These are phyloP conservation scores for Trimorus sp. DNA, from an alignment of 2,888 invertebrate species.

Conservation along the genomic window DNA sequence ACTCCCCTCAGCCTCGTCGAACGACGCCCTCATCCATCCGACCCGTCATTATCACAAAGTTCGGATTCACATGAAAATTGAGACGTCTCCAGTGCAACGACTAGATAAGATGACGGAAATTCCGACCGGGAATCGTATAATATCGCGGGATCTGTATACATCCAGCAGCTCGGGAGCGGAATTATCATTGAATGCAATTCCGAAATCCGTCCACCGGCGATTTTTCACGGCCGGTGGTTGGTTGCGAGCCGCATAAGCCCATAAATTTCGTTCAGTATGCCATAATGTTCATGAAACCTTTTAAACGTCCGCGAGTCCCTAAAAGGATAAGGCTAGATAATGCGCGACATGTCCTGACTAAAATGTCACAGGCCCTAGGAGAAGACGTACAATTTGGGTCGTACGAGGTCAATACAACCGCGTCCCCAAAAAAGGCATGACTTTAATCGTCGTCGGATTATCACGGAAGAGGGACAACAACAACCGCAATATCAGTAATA, in stretches of 20 bases:
- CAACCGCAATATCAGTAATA: slow-evolving; percentile 64
- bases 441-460: slow-evolving; percentile 61
- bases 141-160: slow-evolving; percentile 20
- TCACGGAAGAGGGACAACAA: slow-evolving; percentile 61
- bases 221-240: slow-evolving; percentile 23
- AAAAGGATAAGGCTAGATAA: slow-evolving; percentile 57
- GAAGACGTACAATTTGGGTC: slow-evolving; percentile 57
- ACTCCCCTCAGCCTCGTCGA: too few species aligned
- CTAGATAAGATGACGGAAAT: neutral
- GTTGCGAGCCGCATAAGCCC: slow-evolving; percentile 31
- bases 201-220: slow-evolving; percentile 7
- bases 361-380: slow-evolving; percentile 46
- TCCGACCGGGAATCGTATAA: slow-evolving; percentile 7
- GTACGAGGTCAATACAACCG: slow-evolving; percentile 50
- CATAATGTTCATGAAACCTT: slow-evolving; percentile 59
- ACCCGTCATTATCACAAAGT: too few species aligned
- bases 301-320: slow-evolving; percentile 38
- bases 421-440: slow-evolving; percentile 61
- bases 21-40: too few species aligned
- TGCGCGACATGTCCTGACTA: slow-evolving; percentile 52
- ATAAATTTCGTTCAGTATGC: slow-evolving; percentile 54
- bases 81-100: neutral
- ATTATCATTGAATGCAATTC: slow-evolving; percentile 12
- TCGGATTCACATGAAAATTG: neutral
- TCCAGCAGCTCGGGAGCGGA: slow-evolving; percentile 8